Evolutionary conservation across 2,797 vertebrate genomes (phyloP), one percentile per base, ranked within the genome.

Genomic region (Lerista edwardsae): DNA sequence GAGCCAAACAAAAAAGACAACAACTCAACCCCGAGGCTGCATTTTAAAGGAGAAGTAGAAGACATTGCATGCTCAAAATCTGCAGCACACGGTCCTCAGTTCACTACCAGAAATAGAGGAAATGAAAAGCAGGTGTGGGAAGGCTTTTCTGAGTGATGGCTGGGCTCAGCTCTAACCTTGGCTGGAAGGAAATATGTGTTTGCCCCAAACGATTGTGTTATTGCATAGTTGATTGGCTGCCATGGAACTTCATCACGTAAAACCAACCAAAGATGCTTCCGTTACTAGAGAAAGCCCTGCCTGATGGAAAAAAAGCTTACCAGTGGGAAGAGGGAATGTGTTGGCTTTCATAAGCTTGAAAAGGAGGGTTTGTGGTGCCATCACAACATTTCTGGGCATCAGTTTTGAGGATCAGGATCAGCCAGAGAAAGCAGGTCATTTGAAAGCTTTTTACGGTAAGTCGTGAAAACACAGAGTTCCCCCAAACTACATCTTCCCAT

Each of bases 101-200:
- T 96, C 93, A 93, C 94, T 92, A 96, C 95, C 93, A 95, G 91
- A 95, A 96, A 95, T 94, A 95, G 91, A 94, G 96, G 96, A 96
- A 96, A 96, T 96, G 88, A 95, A 95, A 96, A 95, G 86, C 96
- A 96, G 95, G 95, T 96, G 96, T 88, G 83, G 90, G 69, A 92
- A 95, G 90, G 94, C 88, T 96, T 93, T 84, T 92, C 88, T 94
- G 94, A 96, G 93, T 2, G 8, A 93, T 94, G 93, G 94, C 94
- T 95, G 88, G 83, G 72, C 90, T 94, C 84, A 81, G 1, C 87
- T 94, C 95, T 93, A 93, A 94, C 92, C 89, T 95, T 94, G 87
- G 87, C 87, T 86, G 69, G 59, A 85, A 90, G 85, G 79, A 93
- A 94, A 87, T 65, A 89, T 29, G 81, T 87, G 89, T 92, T 84